Evolutionary conservation across 2,888 invertebrate species (phyloP), one percentile per base, ranked within the genome.

Genomic region (Campoplex nolae): DNA sequence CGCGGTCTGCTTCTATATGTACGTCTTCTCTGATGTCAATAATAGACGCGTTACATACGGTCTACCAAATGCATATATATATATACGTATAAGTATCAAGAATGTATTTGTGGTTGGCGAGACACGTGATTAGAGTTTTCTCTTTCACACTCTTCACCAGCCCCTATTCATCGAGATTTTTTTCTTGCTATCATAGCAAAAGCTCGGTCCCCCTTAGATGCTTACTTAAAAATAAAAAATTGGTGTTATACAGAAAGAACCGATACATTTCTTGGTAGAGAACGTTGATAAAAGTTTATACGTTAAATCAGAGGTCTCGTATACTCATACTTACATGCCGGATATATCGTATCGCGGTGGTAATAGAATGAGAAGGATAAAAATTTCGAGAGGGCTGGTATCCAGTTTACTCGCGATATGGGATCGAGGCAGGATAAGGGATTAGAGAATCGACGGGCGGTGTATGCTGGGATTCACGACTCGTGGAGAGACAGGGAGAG

Each of bases 111-210:
- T 32, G 32, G 38, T 70, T 56, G 71, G 28, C 9, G 7, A 54
- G n/a, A 7, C 4, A 1, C 62, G 32, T 3, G 62, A 16, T 84
- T 0, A 23, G 89, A 91, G 92, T 92, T 92, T 93, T 93, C 93
- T 92, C 92, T 93, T 92, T 93, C 91, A 92, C 90, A 88, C 90
- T 89, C 83, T 83, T 84, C 77, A 77, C 85, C 23, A 71, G 71
- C 73, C 67, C 79, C 16, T 38, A 48, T 75, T 74, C 48, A 48
- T 48, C 16, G 16, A 16, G 18, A 51, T 18, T 4, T 4, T 51
- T n/a, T 51, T 18, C 18, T 18, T 51, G 2, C 42, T 9, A n/a
- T 51, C 16, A 18, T 6, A 51, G 51, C 18, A 1, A 51, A 18
- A n/a, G n/a, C 51, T 7, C 18, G 18, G 16, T 51, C 18, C 18